Evolutionary conservation across 2,888 invertebrate genomes (phyloP).

Genomic region (Andrena praecox): DNA sequence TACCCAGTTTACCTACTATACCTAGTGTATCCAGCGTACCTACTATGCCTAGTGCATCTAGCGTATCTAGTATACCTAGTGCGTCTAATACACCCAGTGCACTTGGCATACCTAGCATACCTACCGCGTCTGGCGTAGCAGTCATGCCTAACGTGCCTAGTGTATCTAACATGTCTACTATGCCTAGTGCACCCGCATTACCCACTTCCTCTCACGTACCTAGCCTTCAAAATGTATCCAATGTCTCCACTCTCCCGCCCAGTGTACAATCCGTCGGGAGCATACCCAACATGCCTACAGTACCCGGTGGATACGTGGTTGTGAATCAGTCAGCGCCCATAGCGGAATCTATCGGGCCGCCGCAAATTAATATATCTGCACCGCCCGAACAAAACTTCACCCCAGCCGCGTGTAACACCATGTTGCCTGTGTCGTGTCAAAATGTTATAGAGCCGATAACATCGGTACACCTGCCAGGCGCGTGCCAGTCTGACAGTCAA

Average conservation of each 20-base stretch:
- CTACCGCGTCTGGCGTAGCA: constrained; percentile 67
- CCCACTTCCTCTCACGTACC: constrained; percentile 51
- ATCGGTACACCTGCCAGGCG: constrained; percentile 67
- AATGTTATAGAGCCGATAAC: constrained; percentile 66
- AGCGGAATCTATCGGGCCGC: constrained; percentile 66
- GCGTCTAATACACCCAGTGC: constrained; percentile 60
- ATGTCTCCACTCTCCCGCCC: constrained; percentile 61
- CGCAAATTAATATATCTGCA: constrained; percentile 71
- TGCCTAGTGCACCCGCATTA: constrained; percentile 30
- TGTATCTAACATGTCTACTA: constrained; percentile 69
- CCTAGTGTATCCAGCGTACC: constrained; percentile 68
- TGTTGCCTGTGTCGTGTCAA: constrained; percentile 69
- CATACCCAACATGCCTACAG: constrained; percentile 71
- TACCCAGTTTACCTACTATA: constrained; percentile 85
- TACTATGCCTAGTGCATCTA: constrained; percentile 64
- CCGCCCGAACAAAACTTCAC: constrained; percentile 67
- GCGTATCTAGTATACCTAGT: constrained; percentile 27
- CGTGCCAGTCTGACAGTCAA: constrained; percentile 61
- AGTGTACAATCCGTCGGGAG: constrained; percentile 66
- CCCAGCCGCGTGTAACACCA: constrained; percentile 68
- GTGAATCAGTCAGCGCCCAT: constrained; percentile 76
- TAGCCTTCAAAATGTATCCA: constrained; percentile 86
- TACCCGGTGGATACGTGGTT: constrained; percentile 79
- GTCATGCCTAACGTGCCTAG: constrained; percentile 63
- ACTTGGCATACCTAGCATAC: constrained; percentile 84